A percentile compares a stretch with the other conserved stretches of the same genome.
Evolutionary conservation across 2,797 vertebrate genomes (phyloP).

Genomic region (Brachymystax lenok): DNA sequence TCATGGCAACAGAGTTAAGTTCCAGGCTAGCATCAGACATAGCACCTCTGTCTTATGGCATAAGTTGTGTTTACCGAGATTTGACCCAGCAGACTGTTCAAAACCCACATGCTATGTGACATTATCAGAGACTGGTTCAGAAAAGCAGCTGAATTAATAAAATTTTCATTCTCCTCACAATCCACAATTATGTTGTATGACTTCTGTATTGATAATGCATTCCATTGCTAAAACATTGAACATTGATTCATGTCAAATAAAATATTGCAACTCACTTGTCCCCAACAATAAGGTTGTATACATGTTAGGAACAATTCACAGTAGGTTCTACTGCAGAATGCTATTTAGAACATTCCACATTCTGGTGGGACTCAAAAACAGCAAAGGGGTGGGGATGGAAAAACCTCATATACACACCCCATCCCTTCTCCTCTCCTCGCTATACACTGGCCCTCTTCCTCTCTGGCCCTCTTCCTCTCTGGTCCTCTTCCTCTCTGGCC

Average conservation of each 20-base stretch:
- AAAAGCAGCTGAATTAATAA: neutral
- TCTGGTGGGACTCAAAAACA: neutral
- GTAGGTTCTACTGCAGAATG: neutral
- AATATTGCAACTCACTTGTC: neutral
- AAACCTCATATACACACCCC: neutral
- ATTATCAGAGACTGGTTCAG: neutral
- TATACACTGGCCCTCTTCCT: neutral
- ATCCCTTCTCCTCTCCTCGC: neutral
- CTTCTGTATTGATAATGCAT: neutral
- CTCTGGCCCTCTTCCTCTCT: neutral
- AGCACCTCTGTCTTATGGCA: neutral
- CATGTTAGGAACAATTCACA: neutral
- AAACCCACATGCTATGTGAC: neutral
- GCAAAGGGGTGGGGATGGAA: neutral
- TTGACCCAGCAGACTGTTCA: neutral
- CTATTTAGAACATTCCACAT: neutral
- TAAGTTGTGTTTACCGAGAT: neutral
- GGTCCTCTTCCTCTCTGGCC: too few species aligned
- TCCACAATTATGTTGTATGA: neutral
- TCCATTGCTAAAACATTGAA: neutral
- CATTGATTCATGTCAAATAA: neutral
- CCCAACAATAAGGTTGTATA: neutral
- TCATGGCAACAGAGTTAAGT: neutral
- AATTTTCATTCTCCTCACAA: neutral
- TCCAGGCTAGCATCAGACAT: neutral